Percentiles rank a stretch among this genome's conserved stretches.
phyloP scores from a whole-genome alignment of 2,888 invertebrate genomes.

The Drosophila robusta region DNA sequence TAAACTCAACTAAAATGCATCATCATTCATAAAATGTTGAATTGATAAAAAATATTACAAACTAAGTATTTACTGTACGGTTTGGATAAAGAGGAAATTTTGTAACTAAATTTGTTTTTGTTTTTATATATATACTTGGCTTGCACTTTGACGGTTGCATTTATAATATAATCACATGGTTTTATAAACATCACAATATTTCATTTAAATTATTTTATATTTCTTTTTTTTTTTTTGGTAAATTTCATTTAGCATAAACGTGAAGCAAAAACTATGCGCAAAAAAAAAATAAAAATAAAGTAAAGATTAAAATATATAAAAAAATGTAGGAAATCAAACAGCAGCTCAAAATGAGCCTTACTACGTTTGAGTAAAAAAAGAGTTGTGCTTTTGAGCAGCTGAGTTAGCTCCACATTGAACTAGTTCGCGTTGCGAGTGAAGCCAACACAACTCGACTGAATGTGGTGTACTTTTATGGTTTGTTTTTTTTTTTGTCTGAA shows the following conservation, averaged over 20 bases:
- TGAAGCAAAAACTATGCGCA: conserved; percentile 66
- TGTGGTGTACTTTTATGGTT: conserved; percentile 3
- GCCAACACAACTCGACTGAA: conserved; percentile 8
- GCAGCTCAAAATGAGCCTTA: conserved; percentile 24
- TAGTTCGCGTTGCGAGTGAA: conserved; percentile 7
- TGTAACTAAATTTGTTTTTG: conserved; percentile 77
- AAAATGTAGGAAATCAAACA: conserved; percentile 8
- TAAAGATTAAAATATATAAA: conserved; percentile 18
- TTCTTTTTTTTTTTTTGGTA: conserved; percentile 13
- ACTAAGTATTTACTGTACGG: conserved; percentile 78
- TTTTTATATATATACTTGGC: conserved; percentile 59
- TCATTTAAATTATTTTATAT: conserved; percentile 34
- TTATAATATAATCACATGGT: conserved; percentile 43
- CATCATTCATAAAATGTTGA: conserved; percentile 75
- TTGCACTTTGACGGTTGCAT: conserved; percentile 75
- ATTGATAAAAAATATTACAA: conserved; percentile 77
- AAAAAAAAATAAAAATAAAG: conserved; percentile 28
- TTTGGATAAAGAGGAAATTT: conserved; percentile 85
- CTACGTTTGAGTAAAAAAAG: conserved; percentile 1
- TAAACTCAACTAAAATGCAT: conserved; percentile 81
- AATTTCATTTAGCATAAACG: conserved; percentile 57
- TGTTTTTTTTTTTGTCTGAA: not conserved
- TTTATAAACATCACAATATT: conserved; percentile 63
- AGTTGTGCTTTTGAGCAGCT: conserved; percentile 9
- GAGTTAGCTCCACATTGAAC: conserved; percentile 1